Base-by-base conservation (phyloP, 92 coral and sea anemone species). In the Porites divaricata region DNA sequence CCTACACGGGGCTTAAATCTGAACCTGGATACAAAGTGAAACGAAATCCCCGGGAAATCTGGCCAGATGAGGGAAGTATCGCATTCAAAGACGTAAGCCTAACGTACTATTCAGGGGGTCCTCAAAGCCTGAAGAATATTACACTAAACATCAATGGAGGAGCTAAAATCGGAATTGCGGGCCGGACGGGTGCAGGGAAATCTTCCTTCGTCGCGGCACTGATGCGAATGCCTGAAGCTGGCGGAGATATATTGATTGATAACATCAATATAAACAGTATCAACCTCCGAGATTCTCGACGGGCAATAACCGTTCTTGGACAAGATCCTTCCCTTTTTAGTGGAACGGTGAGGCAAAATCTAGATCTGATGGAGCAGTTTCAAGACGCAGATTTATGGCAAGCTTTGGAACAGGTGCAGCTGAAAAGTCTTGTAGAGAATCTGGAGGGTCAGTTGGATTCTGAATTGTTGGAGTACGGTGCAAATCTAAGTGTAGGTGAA, bases 401-500 rank as follows among this genome's bases (percentile, higher is more conserved):
- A 62, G 93, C 86, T 28, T 81, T 93, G 41, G 90, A 93, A 22
- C 86, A 90, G 50, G 96, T 93, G 17, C 88, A 93, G 76, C 85
- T 93, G 83, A 93, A 93, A 70, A 80, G 81, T 10, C 84, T 83
- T 5, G 91, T 93, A 5, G 25, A 78, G 13, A 87, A 88, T 45
- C 62, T 87, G 21, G 90, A 90, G 12, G 96, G 90, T 1, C 77
- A 90, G 63, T 25, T 93, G 25, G 82, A 87, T 76, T 85, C 79
- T 53, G 89, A 79, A 21, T 85, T 90, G n/a, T 80, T 89, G n/a
- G 96, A 93, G 59, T 77, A 89, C 16, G 96, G 96, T 6, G 85
- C 79, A 74, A 93, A 90, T 75, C 81, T 93, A 49, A 91, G 96
- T 49, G 96, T 93, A 1, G 93, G 96, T 1, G 96, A 93, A 19